A percentile compares a stretch with the other conserved stretches of the same genome.
These are phyloP conservation scores for Loripinus fragilis DNA, from an alignment of 2,888 invertebrate species.

Conservation along the genomic window DNA sequence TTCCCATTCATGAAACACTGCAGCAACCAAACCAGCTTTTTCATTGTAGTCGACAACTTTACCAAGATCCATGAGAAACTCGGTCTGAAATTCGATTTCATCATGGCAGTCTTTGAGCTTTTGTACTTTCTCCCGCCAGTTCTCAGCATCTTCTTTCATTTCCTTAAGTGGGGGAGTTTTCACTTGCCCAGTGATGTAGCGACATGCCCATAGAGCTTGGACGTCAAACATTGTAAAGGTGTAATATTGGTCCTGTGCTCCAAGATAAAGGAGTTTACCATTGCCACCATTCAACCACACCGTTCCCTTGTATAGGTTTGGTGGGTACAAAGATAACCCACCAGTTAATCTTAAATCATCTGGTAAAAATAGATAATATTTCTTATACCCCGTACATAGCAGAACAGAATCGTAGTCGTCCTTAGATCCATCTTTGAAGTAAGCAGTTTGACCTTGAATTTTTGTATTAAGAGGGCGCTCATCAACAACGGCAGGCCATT, in stretches of 20 bases:
- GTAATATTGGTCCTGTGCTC: constrained; percentile 49
- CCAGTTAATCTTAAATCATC: constrained; percentile 12
- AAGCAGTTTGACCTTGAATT: constrained; percentile 29
- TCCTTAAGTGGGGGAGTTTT: not conserved
- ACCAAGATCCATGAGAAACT: not conserved
- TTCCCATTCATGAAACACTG: not conserved
- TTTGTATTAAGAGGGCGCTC: constrained; percentile 45
- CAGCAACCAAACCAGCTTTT: not conserved
- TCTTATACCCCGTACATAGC: constrained; percentile 28
- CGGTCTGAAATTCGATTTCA: not conserved
- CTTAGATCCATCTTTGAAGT: constrained; percentile 50
- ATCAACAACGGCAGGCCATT: constrained; percentile 43
- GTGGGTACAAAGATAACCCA: constrained; percentile 13
- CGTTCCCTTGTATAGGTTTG: constrained; percentile 29
- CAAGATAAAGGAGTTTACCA: constrained; percentile 49
- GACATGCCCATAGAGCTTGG: constrained; percentile 45
- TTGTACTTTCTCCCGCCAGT: not conserved
- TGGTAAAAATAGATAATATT: constrained; percentile 23
- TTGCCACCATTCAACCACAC: constrained; percentile 42
- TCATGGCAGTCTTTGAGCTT: not conserved
- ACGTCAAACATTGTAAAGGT: constrained; percentile 56
- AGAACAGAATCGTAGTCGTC: constrained; percentile 51
- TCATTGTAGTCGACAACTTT: not conserved
- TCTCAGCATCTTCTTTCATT: constrained; percentile 33
- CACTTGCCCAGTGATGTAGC: constrained; percentile 24